A percentile compares a stretch with the other conserved stretches of the same genome.
These are phyloP conservation scores for Eudemis profundana DNA, from an alignment of 2,888 invertebrate genomes.

Conservation along the genomic window DNA sequence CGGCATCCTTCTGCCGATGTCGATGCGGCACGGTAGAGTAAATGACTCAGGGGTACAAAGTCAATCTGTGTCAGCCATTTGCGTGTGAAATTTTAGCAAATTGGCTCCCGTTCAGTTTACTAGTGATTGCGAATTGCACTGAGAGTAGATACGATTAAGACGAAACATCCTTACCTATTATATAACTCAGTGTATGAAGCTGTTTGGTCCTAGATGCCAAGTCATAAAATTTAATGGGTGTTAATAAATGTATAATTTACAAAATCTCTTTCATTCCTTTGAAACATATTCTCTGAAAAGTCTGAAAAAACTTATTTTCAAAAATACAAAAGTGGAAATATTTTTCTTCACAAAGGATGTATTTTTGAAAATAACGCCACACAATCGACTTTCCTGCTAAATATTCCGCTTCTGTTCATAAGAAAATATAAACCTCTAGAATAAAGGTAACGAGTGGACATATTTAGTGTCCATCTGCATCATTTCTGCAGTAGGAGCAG, in stretches of 20 bases:
- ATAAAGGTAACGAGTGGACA: neutral
- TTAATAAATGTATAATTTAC: too few species aligned
- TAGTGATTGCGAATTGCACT: neutral
- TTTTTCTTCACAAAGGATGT: too few species aligned
- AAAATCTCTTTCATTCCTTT: too few species aligned
- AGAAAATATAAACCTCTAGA: neutral
- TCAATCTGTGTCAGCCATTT: conserved; percentile 23
- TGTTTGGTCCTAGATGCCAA: too few species aligned
- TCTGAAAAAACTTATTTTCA: too few species aligned
- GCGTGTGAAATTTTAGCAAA: conserved; percentile 22
- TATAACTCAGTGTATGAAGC: too few species aligned
- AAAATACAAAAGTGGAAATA: too few species aligned
- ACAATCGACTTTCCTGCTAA: too few species aligned
- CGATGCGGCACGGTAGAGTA: conserved; percentile 7
- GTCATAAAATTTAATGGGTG: too few species aligned
- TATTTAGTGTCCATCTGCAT: conserved; percentile 76
- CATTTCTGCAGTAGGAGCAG: conserved; percentile 80
- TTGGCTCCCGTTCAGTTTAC: conserved; percentile 5
- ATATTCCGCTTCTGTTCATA: neutral
- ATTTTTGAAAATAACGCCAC: too few species aligned
- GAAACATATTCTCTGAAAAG: too few species aligned
- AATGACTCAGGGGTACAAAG: conserved; percentile 28
- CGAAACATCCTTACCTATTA: neutral
- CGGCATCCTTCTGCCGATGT: neutral
- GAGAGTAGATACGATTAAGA: conserved; percentile 1